Conservation (phyloP, 2,888 invertebrate genomes). For the Parelbella ahira region DNA sequence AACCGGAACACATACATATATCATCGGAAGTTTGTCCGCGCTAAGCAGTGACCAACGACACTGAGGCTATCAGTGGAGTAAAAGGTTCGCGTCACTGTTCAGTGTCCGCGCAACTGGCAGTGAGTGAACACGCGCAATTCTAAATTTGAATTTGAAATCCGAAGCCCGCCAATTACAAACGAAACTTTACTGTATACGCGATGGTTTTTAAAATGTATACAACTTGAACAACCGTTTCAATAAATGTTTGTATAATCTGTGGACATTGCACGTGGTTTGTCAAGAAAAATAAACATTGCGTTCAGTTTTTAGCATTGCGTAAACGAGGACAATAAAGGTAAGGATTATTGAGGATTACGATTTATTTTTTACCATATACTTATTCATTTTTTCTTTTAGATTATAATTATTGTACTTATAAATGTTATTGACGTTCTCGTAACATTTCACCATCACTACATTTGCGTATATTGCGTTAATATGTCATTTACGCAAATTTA, state of each 20-base stretch:
- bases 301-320: slow-evolving; percentile 37
- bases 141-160: slow-evolving; percentile 27
- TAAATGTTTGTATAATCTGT: slow-evolving; percentile 39
- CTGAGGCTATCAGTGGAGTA: slow-evolving; percentile 52
- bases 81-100: slow-evolving; percentile 56
- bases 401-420: too few species aligned
- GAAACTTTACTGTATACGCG: slow-evolving; percentile 41
- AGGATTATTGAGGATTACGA: slow-evolving; percentile 15
- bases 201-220: slow-evolving; percentile 34
- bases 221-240: slow-evolving; percentile 25
- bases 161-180: slow-evolving; percentile 50
- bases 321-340: slow-evolving; percentile 50
- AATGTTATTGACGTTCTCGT: neutral
- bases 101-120: slow-evolving; percentile 64
- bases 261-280: slow-evolving; percentile 38
- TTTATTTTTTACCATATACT: too few species aligned
- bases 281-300: slow-evolving; percentile 36
- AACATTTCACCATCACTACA: neutral
- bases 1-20: slow-evolving; percentile 55
- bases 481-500: slow-evolving; percentile 1
- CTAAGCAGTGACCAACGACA: slow-evolving; percentile 50
- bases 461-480: neutral
- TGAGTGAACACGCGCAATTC: slow-evolving; percentile 53
- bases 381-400: too few species aligned
- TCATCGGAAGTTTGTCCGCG: slow-evolving; percentile 64